These are phyloP conservation scores for Noctua fimbriata DNA, from an alignment of 2,888 invertebrate species.

Conservation along the genomic window DNA sequence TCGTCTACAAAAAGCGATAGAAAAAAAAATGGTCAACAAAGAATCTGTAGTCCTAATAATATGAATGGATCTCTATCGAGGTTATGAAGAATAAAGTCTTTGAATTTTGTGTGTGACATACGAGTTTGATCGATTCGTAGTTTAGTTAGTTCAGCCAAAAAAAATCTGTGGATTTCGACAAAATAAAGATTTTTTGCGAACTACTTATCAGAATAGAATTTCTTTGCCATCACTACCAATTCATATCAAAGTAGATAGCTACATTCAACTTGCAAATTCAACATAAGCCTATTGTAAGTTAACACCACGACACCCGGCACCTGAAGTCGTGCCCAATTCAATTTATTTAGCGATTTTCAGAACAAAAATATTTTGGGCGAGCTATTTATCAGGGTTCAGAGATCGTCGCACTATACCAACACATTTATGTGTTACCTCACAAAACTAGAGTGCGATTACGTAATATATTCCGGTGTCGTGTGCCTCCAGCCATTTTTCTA, in stretches of 20 bases:
- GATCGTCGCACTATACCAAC: conserved; percentile 81
- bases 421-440: conserved; percentile 84
- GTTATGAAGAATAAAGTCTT: background rate
- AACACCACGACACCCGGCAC: conserved; percentile 71
- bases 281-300: conserved; percentile 75
- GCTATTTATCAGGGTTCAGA: conserved; percentile 85
- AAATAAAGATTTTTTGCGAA: background rate
- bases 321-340: conserved; percentile 77
- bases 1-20: background rate
- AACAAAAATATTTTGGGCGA: conserved; percentile 83
- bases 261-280: conserved; percentile 56
- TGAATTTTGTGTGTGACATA: background rate
- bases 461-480: conserved; percentile 88
- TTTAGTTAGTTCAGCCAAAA: background rate
- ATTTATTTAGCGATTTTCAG: conserved; percentile 85
- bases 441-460: conserved; percentile 84
- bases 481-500: conserved; percentile 85
- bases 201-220: conserved; percentile 29
- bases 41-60: background rate
- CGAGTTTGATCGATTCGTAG: background rate
- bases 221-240: conserved; percentile 42
- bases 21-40: background rate
- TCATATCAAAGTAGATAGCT: conserved; percentile 38
- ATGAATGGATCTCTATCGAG: no score
- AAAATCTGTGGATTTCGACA: background rate